Base-by-base conservation (phyloP, 2,797 vertebrate species). In the Dermochelys coriacea region DNA sequence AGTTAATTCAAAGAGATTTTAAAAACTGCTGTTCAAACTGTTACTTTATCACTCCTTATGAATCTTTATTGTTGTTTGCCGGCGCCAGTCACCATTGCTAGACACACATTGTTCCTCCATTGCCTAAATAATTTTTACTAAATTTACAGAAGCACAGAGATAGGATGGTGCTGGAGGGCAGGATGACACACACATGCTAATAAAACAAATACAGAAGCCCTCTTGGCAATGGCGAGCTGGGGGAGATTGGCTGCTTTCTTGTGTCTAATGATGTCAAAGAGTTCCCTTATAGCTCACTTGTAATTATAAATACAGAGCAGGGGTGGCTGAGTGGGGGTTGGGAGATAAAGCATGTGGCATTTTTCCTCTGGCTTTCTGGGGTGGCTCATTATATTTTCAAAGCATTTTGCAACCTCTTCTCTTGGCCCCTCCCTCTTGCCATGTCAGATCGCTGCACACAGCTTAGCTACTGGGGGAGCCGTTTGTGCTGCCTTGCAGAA, bases 41-140 rank as follows among this genome's bases (percentile, higher is more conserved):
- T 75, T 83, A 12, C 61, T 92, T 97, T 97, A 97, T 97, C 97
- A 82, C 4, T 19, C 47, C 49, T 84, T 82, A 77, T 27, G 89
- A 86, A 86, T 94, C 94, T 92, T 96, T 97, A 97, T 97, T 98
- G 97, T 97, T 95, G 92, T 96, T 97, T 92, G 84, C 89, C 87
- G 97, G 97, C 97, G 97, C 97, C 97, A 1, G 75, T 29, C 85
- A 52, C 82, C 93, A 81, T 91, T 87, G 89, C 93, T 83, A 97
- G 96, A 97, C 94, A 97, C 91, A 16, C 87, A 91, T 87, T 97
- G 97, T 98, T 97, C 97, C 80, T 64, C 59, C 86, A 57, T 85
- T 96, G 86, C 91, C 94, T 94, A 96, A 97, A 97, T 97, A 97
- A 84, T 12, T 95, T 92, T 84, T 1, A 91, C 90, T 93, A 87